phyloP scores from a whole-genome alignment of 1,140 invertebrate species.

The Nephotettix cincticeps region DNA sequence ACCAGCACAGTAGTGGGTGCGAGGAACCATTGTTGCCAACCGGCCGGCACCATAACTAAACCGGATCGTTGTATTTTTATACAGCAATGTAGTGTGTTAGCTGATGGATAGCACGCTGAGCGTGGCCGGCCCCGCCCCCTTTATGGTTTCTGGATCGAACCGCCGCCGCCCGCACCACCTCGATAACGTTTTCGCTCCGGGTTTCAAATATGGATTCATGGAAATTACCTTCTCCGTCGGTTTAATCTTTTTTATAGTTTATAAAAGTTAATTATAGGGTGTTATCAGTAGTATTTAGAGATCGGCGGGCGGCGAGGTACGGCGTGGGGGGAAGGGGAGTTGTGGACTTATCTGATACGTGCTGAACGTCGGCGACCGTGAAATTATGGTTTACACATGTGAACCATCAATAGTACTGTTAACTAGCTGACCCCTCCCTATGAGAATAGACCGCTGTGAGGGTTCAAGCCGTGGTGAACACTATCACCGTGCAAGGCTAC shows the following conservation, averaged over 20 bases:
- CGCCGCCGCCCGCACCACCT: neutral
- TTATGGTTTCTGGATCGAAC: constrained; percentile 27
- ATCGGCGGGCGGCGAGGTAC: neutral
- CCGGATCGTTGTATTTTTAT: constrained; percentile 24
- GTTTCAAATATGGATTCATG: constrained; percentile 30
- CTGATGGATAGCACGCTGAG: neutral
- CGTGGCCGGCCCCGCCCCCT: constrained; percentile 14
- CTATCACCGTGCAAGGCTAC: too few relatives aligned
- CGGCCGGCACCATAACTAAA: neutral
- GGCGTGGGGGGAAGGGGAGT: too few relatives aligned
- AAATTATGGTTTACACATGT: constrained; percentile 22
- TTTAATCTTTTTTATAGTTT: constrained; percentile 20
- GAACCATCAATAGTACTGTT: constrained; percentile 15
- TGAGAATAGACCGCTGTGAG: too few relatives aligned
- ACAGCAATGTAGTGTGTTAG: neutral
- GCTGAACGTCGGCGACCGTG: neutral
- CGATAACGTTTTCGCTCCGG: constrained; percentile 27
- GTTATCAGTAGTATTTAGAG: constrained; percentile 26
- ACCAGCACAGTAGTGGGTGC: too few relatives aligned
- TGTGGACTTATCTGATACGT: neutral
- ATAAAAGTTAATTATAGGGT: constrained; percentile 29
- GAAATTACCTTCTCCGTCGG: constrained; percentile 24
- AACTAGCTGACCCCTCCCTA: neutral
- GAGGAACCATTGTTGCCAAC: too few relatives aligned
- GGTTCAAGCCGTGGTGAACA: too few relatives aligned